A percentile compares a stretch with the other conserved stretches of the same genome.
Evolutionary conservation across 2,113 vertebrate species (phyloP).

Genomic region (Nycticorax nycticorax): DNA sequence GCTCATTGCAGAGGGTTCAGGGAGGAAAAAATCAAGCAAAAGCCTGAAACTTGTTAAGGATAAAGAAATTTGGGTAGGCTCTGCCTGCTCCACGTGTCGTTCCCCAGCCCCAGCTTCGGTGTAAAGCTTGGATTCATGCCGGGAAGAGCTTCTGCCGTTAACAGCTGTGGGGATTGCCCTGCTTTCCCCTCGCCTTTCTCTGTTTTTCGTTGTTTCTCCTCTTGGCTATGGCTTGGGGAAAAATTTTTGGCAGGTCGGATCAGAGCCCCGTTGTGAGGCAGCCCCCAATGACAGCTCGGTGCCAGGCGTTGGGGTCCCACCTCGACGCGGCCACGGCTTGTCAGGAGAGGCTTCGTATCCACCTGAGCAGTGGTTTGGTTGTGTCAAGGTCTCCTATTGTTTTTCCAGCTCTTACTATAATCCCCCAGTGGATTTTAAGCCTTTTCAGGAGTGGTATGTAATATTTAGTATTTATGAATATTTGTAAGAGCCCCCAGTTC

Average conservation of each 20-base stretch:
- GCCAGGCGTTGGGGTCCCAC: background rate
- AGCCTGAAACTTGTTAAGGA: background rate
- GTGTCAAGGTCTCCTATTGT: background rate
- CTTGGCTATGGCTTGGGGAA: background rate
- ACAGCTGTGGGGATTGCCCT: background rate
- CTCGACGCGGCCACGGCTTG: background rate
- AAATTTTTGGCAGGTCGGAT: background rate
- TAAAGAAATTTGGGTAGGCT: background rate
- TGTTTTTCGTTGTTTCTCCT: background rate
- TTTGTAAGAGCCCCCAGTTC: background rate
- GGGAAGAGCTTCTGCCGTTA: background rate
- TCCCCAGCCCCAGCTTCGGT: background rate
- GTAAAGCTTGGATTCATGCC: background rate
- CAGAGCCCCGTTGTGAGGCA: background rate
- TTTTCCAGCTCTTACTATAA: background rate
- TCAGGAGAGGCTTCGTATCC: background rate
- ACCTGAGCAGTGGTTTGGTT: background rate
- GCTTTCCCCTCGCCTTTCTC: background rate
- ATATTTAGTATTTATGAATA: background rate
- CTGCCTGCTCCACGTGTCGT: background rate
- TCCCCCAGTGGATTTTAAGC: background rate
- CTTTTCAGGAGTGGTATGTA: background rate
- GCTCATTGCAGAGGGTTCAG: background rate
- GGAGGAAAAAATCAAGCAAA: background rate
- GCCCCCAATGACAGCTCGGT: accelerated